Evolutionary conservation across 2,113 vertebrate species (phyloP), one percentile per base, ranked within the genome.

Genomic region (Perca fluviatilis): DNA sequence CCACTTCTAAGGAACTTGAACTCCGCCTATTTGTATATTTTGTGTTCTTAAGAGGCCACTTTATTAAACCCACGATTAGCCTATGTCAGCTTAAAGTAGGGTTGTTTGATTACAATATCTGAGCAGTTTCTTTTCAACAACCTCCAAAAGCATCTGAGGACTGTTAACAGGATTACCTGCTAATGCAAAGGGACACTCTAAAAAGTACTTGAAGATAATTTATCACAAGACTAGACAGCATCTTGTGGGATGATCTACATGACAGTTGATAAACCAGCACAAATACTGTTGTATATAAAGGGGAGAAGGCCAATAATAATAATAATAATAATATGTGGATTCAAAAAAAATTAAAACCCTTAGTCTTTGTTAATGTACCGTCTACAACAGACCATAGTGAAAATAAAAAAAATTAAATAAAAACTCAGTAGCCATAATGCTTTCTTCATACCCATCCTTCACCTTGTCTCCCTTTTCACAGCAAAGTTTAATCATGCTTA

Each of bases 401-500:
- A 30, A 13, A 49, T 36, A 56, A 25, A 76, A 30, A 5, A 33
- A 33, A 33, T 33, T 36, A 56, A 25, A 76, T 3, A 5, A 33
- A 33, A 33, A 5, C 1, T 7, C 33, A n/a, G 14, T 11, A 15
- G 19, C 4, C 15, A 16, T 63, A 6, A 3, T 36, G 15, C 63
- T 61, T 15, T 56, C 21, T n/a, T 60, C 13, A 33, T 5, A 33
- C 19, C 15, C 25, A 74, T 6, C 18, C 2, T 76, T 77, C 69
- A n/a, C 58, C 21, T 6, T n/a, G 30, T n/a, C 40, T n/a, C 18
- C 21, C 61, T 58, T 47, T 72, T 61, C 49, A 75, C 61, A 66
- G 46, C 16, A 56, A 65, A 69, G 60, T 21, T 77, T 50, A 61
- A 68, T 68, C 63, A 77, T 61, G 8, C 19, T 61, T 40, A 16